Base-by-base conservation (phyloP, 2,797 vertebrate genomes). In the Muscicapa striata region DNA sequence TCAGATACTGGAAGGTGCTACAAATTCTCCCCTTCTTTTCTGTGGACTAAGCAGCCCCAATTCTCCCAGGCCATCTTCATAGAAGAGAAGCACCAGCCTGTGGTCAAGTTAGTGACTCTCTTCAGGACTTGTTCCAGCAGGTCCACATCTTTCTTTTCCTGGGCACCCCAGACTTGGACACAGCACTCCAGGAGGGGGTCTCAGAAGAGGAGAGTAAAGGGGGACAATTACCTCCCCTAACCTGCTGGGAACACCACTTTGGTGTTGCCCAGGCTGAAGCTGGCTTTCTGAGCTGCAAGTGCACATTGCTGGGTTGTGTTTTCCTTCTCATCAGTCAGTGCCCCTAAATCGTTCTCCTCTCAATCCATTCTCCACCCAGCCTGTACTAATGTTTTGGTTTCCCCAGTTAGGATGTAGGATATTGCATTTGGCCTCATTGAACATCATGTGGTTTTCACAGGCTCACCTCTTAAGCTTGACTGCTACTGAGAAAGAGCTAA, bases 101-200 rank as follows among this genome's bases (percentile, higher is more conserved):
- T 30, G 13, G 5, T 48, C 34, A 59, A 3, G 6, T 55, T 36
- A 18, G 10, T 18, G 8, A 27, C 16, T n/a, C 14, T 73, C 27
- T 36, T n/a, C 16, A 21, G 12, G 43, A 24, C 19, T 49, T 43
- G 2, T 49, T 43, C 19, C 19, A 49, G 24, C 15, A 57, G 36
- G 16, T 49, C 23, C 27, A 15, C 3, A 17, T 69, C n/a, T 38
- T 69, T n/a, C 23, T 38, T 51, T 29, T 38, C 3, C 10, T 70
- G 43, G 16, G 5, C 1, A 1, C 10, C 32, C 14, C 15, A 41
- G 14, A 13, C 32, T n/a, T 5, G 0, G 17, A 21, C 57, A 11
- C 8, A 45, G 27, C 4, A 26, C 10, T 43, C 29, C n/a, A 70
- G 23, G 5, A 57, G 12, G 5, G 5, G 5, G 34, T 34, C 6